Evolutionary conservation across 2,888 invertebrate genomes (phyloP).

Genomic region (Allophyes oxyacanthae): DNA sequence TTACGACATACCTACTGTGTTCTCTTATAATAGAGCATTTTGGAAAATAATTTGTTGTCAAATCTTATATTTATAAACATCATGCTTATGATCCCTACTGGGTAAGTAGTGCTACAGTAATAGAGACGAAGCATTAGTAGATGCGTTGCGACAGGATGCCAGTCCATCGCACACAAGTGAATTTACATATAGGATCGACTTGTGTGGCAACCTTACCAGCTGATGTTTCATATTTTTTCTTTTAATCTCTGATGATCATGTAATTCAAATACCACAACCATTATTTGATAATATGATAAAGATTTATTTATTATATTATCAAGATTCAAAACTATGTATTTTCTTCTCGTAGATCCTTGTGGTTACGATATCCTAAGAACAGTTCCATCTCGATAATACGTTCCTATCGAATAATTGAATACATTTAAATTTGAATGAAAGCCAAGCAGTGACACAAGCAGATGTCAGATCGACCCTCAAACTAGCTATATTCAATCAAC

Average conservation of each 20-base stretch:
- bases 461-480: slow-evolving; percentile 79
- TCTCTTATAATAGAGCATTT: too few relatives aligned
- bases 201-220: neutral
- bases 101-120: too few relatives aligned
- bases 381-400: slow-evolving; percentile 39
- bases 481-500: slow-evolving; percentile 79
- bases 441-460: slow-evolving; percentile 76
- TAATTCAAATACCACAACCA: too few relatives aligned
- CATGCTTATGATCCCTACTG: too few relatives aligned
- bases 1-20: too few relatives aligned
- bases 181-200: too few relatives aligned
- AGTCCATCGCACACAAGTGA: slow-evolving; percentile 9
- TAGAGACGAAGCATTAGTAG: slow-evolving; percentile 20
- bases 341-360: slow-evolving; percentile 14
- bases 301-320: neutral
- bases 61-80: too few relatives aligned
- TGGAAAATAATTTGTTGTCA: too few relatives aligned
- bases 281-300: neutral
- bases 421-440: slow-evolving; percentile 80
- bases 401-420: slow-evolving; percentile 58
- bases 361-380: slow-evolving; percentile 37
- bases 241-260: too few relatives aligned
- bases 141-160: slow-evolving; percentile 17
- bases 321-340: slow-evolving; percentile 20
- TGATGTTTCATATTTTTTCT: too few relatives aligned